Percentiles rank a stretch among this genome's conserved stretches.
Conservation (phyloP, 92 coral and sea anemone genomes). For the Bergia puertoricense region DNA sequence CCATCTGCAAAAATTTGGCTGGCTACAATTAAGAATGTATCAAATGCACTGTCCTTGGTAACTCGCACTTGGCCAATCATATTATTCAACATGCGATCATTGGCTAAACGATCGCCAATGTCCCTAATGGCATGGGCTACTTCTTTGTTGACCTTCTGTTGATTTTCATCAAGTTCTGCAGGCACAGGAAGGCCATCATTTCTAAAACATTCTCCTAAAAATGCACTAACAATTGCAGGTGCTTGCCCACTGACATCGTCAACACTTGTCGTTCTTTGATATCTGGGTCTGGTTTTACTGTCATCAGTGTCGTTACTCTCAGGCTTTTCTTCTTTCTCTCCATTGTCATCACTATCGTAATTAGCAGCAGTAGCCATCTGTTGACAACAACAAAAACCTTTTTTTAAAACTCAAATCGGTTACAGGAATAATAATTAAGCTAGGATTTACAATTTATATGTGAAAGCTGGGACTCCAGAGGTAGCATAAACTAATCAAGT, state of each 20-base stretch:
- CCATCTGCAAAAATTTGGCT: constrained; percentile 88
- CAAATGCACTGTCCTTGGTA: constrained; percentile 92
- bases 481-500: too few species aligned
- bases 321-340: constrained; percentile 14
- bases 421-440: too few species aligned
- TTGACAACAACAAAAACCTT: not conserved
- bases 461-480: too few species aligned
- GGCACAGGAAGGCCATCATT: constrained; percentile 83
- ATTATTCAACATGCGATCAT: constrained; percentile 66
- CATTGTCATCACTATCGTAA: constrained; percentile 35
- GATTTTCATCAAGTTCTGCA: constrained; percentile 64
- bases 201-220: constrained; percentile 75
- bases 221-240: constrained; percentile 85
- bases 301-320: constrained; percentile 8
- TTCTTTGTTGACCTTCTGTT: constrained; percentile 63
- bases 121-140: constrained; percentile 91
- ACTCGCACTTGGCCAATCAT: constrained; percentile 80
- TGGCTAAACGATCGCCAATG: constrained; percentile 86
- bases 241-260: constrained; percentile 94
- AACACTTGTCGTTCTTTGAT: constrained; percentile 69
- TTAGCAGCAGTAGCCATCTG: constrained; percentile 43
- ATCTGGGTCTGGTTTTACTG: constrained; percentile 46
- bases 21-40: constrained; percentile 84
- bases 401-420: too few species aligned
- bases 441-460: too few species aligned